Base-by-base conservation (phyloP, 2,797 vertebrate species). In the Artibeus lituratus region DNA sequence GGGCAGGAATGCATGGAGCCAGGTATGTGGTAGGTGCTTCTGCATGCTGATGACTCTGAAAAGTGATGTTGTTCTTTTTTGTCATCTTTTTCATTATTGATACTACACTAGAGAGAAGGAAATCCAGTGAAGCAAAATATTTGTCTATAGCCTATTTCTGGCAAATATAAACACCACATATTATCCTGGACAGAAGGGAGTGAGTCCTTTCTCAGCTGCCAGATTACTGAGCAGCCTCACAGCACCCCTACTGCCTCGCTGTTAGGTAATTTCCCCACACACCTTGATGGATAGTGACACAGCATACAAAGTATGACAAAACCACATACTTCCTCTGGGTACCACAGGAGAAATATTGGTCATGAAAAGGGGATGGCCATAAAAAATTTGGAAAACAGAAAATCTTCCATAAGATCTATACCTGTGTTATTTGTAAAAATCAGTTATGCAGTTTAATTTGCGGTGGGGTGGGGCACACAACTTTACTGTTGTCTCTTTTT, bases 331-430 rank as follows among this genome's bases (percentile, higher is more conserved):
- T 1, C 21, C 67, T 44, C 92, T 0, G 19, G 93, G 65, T 87
- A 67, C 83, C 47, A 1, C 5, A 89, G 85, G 86, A 91, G 90
- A 91, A 92, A 94, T 94, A 51, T 57, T 87, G 95, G 65, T 87
- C 96, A 80, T 55, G 90, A 87, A 94, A 95, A 97, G 96, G 89
- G 96, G 96, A 70, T 80, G 92, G 94, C 93, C 96, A 96, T 94
- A 95, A 84, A 96, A 89, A 90, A 95, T 94, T 95, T 21, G 5
- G 85, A 91, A 95, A 91, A 49, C 29, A 19, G 55, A 84, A 73
- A 37, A 76, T 94, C 67, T 82, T 86, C 59, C 4, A 22, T 70
- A 49, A 15, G 57, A 85, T 47, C 59, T 82, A 53, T 70, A 19
- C 26, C 77, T 29, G 14, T 37, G 42, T 81, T 84, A 26, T 81